Percentiles rank a stretch among this genome's conserved stretches.
Evolutionary conservation across 2,797 vertebrate genomes (phyloP).

Genomic region (Gymnothorax reevesii): DNA sequence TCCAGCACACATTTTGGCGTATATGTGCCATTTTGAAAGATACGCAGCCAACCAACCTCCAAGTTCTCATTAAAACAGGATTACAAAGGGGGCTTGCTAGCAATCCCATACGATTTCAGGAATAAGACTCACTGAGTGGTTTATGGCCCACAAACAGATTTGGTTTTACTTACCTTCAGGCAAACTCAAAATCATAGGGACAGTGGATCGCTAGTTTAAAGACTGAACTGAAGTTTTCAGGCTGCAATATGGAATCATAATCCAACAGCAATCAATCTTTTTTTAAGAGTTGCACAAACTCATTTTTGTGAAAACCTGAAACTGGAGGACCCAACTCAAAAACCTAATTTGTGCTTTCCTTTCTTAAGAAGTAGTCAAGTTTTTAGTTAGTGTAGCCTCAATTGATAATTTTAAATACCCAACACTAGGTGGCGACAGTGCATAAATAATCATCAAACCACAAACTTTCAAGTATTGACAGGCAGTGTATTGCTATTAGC

Average conservation of each 20-base stretch:
- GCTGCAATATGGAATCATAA: not conserved
- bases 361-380: not conserved
- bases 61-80: too few relatives aligned
- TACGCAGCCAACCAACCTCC: too few relatives aligned
- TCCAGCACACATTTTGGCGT: too few relatives aligned
- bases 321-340: too few relatives aligned
- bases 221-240: not conserved
- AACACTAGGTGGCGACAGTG: not conserved
- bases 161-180: not conserved
- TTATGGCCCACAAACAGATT: not conserved
- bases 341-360: too few relatives aligned
- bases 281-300: not conserved
- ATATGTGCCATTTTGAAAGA: too few relatives aligned
- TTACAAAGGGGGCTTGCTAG: not conserved
- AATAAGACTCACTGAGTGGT: not conserved
- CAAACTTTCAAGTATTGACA: too few relatives aligned
- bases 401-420: not conserved
- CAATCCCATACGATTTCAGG: not conserved
- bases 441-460: not conserved
- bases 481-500: too few relatives aligned
- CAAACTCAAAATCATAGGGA: not conserved
- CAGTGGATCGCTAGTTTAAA: not conserved
- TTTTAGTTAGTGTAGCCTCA: not conserved
- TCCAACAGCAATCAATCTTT: not conserved
- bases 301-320: too few relatives aligned